Conservation (phyloP, 1,140 invertebrate genomes). For the Drosophila takahashii region DNA sequence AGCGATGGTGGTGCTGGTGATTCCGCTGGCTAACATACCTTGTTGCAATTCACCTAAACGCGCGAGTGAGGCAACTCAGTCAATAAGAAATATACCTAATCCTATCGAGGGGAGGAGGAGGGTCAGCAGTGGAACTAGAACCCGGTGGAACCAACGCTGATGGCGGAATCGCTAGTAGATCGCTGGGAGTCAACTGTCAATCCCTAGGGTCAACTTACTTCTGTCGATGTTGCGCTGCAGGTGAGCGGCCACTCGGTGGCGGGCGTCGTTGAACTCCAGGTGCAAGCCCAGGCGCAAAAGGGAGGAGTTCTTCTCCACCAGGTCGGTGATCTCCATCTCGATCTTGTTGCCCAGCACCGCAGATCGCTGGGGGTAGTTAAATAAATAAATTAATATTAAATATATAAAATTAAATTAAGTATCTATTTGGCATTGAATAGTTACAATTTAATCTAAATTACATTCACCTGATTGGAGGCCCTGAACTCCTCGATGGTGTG, state of each 20-base stretch:
- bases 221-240: slow-evolving; percentile 98
- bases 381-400: not conserved
- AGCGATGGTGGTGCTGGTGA: slow-evolving; percentile 30
- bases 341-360: slow-evolving; percentile 98
- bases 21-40: slow-evolving; percentile 72
- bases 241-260: slow-evolving; percentile 95
- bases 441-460: too few relatives aligned
- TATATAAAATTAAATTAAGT: too few relatives aligned
- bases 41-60: slow-evolving; percentile 81
- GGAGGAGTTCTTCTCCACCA: slow-evolving; percentile 96
- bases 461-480: slow-evolving; percentile 95
- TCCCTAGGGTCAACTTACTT: slow-evolving; percentile 89
- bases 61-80: slow-evolving; percentile 56
- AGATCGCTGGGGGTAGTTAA: slow-evolving; percentile 89
- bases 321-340: slow-evolving; percentile 98
- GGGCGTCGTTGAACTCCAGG: slow-evolving; percentile 98
- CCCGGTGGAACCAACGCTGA: slow-evolving; percentile 54
- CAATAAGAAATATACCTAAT: slow-evolving; percentile 32
- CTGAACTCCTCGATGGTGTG: slow-evolving; percentile 96
- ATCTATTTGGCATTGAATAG: too few relatives aligned
- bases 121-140: slow-evolving; percentile 13
- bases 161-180: slow-evolving; percentile 50
- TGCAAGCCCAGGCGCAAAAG: slow-evolving; percentile 96
- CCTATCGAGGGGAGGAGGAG: slow-evolving; percentile 53
- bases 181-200: slow-evolving; percentile 15